Base-by-base conservation (phyloP, 2,113 vertebrate species). In the Stictonetta naevosa region DNA sequence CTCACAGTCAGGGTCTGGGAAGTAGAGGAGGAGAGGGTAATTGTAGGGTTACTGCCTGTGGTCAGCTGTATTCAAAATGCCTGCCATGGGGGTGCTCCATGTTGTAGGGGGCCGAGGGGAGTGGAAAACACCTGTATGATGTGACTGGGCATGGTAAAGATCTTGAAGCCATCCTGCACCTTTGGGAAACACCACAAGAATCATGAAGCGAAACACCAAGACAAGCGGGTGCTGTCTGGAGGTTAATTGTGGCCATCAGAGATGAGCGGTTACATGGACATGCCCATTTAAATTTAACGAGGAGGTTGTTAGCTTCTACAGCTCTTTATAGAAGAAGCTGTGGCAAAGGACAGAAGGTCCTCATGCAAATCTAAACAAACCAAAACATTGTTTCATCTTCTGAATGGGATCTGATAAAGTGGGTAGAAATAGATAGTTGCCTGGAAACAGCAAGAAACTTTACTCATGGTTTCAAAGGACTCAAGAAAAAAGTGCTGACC, bases 211-310 rank as follows among this genome's bases (percentile, higher is more conserved):
- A 82, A 80, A 71, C 3, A 9, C 50, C 58, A 86, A 90, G 91
- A 48, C 5, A 11, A 91, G 71, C 4, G 18, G 25, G 2, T 21
- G 6, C n/a, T 84, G 67, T 34, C 72, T 73, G 28, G 71, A 96
- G 93, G 90, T 95, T 96, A 98, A 97, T 94, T 95, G 93, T 19
- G 29, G 83, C 86, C 28, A 8, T 96, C 96, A 97, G 90, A 96
- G 91, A 93, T 90, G 93, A 97, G 72, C 72, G 85, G 80, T 96
- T 96, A 92, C 80, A n/a, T 21, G 90, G 87, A 95, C 60, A 66
- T 68, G 25, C 58, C 83, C 6, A 0, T 86, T 97, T 94, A 95
- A 97, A 96, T 86, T 97, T 93, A 97, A 96, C 2, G 1, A 97
- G 87, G 83, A 90, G 42, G 94, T 59, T 74, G 56, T 84, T 96